Percentiles rank a stretch among this genome's conserved stretches.
phyloP scores from a whole-genome alignment of 2,113 vertebrate genomes.

The Chaetorhynchus papuensis region DNA sequence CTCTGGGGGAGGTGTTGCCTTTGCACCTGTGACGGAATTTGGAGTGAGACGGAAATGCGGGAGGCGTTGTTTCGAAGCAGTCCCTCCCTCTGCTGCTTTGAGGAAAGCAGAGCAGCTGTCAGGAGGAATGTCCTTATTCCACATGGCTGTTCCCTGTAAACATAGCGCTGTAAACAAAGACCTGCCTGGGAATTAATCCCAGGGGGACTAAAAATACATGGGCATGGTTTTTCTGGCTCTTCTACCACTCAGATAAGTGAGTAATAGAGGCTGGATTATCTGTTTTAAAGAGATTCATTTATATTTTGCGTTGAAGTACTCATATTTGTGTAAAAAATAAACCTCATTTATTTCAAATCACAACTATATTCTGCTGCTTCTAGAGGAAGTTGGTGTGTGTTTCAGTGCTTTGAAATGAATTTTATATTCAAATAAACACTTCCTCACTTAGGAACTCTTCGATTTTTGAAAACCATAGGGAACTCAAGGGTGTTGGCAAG shows the following conservation, averaged over 20 bases:
- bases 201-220: not conserved
- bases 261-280: not conserved
- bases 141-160: not conserved
- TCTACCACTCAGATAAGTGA: not conserved
- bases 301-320: not conserved
- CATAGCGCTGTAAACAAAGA: not conserved
- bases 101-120: not conserved
- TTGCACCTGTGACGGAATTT: not conserved
- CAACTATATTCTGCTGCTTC: not conserved
- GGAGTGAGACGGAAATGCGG: not conserved
- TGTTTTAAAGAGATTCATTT: not conserved
- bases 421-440: not conserved
- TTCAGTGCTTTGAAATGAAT: not conserved
- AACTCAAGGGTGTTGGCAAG: not conserved
- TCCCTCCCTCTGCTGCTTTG: not conserved
- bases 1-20: not conserved
- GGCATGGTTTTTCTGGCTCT: not conserved
- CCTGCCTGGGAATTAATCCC: not conserved
- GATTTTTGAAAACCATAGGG: not conserved
- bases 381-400: not conserved
- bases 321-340: not conserved
- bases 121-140: not conserved
- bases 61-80: not conserved
- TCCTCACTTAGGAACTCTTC: not conserved
- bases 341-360: not conserved